Evolutionary conservation across 2,113 vertebrate species (phyloP).

Genomic region (Alligator sinensis): DNA sequence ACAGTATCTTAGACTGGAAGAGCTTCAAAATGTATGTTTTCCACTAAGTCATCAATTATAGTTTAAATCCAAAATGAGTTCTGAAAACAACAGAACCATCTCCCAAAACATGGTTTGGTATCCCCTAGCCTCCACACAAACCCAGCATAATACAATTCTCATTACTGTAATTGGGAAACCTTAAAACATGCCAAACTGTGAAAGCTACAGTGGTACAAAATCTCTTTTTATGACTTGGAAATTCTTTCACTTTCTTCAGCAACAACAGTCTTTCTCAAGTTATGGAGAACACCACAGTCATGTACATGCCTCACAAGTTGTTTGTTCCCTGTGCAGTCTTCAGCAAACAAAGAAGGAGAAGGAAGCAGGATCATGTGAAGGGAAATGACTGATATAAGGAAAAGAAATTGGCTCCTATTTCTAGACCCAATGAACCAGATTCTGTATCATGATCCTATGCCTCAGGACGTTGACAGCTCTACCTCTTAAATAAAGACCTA

Average conservation of each 20-base stretch:
- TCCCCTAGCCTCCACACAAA: neutral
- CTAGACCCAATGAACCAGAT: slow-evolving; percentile 13
- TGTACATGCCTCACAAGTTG: neutral
- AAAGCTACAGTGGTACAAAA: fast-evolving
- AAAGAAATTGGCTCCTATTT: neutral
- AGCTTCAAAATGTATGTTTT: neutral
- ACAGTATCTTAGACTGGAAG: neutral
- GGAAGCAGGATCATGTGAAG: neutral
- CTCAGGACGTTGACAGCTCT: slow-evolving; percentile 44
- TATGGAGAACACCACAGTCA: neutral
- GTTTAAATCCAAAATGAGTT: neutral
- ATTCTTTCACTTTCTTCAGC: fast-evolving
- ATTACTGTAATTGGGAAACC: fast-evolving
- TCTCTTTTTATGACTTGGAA: fast-evolving
- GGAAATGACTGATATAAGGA: neutral
- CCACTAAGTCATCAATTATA: neutral
- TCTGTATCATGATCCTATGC: neutral
- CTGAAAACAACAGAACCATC: neutral
- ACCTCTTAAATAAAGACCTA: slow-evolving; percentile 43
- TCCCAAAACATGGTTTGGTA: neutral
- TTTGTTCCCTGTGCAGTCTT: neutral
- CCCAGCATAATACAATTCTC: neutral
- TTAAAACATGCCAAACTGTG: fast-evolving
- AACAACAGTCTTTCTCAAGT: fast-evolving
- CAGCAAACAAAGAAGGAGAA: neutral